A percentile compares a stretch with the other conserved stretches of the same genome.
Conservation (phyloP, 2,797 vertebrate genomes). For the Platalea minor region DNA sequence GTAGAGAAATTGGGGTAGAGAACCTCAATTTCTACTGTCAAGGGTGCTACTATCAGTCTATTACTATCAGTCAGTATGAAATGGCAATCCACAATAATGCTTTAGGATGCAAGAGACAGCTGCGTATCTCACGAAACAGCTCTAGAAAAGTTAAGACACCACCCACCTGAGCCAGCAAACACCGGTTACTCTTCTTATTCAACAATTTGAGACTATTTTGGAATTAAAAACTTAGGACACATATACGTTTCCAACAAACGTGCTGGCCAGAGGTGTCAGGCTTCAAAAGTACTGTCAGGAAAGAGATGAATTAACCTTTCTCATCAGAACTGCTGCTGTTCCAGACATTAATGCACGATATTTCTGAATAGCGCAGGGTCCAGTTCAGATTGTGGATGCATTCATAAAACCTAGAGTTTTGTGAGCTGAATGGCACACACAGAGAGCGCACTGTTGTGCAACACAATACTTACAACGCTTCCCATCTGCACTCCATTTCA, state of each 20-base stretch:
- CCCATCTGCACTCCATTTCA: conserved; percentile 60
- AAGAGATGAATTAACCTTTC: background rate
- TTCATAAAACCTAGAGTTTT: background rate
- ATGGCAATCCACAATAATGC: background rate
- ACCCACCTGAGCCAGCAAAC: background rate
- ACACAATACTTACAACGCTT: conserved; percentile 30
- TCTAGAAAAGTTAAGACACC: background rate
- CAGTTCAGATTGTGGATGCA: background rate
- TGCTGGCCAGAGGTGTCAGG: background rate
- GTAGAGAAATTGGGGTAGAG: background rate
- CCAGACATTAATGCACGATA: background rate
- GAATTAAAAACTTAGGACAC: background rate
- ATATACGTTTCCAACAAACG: background rate
- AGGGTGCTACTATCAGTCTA: background rate
- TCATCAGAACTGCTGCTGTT: background rate
- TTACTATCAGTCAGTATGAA: background rate
- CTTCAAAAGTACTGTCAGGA: background rate
- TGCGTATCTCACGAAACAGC: background rate
- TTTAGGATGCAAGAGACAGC: background rate
- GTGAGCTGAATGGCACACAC: background rate
- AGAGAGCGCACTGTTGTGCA: conserved; percentile 8
- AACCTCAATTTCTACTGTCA: background rate
- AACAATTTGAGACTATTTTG: background rate
- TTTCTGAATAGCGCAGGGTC: background rate
- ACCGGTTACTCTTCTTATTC: background rate